These are phyloP conservation scores for Magallana angulata DNA, from an alignment of 1,140 invertebrate genomes.

Conservation along the genomic window DNA sequence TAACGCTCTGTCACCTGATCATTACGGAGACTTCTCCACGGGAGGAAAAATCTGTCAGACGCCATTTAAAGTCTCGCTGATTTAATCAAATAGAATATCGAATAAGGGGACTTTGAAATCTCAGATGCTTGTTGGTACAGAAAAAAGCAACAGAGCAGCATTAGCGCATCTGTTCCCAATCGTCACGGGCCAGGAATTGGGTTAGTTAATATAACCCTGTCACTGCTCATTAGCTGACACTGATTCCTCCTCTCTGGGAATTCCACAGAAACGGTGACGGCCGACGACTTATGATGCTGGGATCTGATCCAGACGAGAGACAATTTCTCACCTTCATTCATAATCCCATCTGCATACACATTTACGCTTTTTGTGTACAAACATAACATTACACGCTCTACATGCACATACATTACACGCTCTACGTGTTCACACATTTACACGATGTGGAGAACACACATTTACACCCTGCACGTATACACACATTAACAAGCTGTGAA, in stretches of 20 bases:
- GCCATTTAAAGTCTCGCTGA: not conserved
- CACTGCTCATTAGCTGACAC: not conserved
- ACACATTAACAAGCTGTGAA: too few species aligned
- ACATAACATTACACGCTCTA: too few species aligned
- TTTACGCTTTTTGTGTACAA: not conserved
- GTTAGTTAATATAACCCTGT: slow-evolving; percentile 22
- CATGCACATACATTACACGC: too few species aligned
- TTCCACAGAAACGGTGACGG: not conserved
- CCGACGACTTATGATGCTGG: not conserved
- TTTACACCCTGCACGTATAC: too few species aligned
- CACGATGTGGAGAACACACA: too few species aligned
- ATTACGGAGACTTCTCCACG: not conserved
- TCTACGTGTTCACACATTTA: too few species aligned
- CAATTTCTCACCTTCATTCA: not conserved
- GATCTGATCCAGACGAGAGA: not conserved
- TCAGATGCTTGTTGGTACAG: not conserved
- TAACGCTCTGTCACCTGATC: not conserved
- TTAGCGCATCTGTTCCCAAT: slow-evolving; percentile 15
- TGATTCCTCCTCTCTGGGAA: not conserved
- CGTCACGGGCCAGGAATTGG: not conserved
- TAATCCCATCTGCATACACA: not conserved
- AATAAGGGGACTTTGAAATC: not conserved
- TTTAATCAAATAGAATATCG: slow-evolving; percentile 22
- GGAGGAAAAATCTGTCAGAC: not conserved
- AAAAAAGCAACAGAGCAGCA: not conserved